phyloP scores from a whole-genome alignment of 23 tunicate genomes.

The Trididemnum miniatum region DNA sequence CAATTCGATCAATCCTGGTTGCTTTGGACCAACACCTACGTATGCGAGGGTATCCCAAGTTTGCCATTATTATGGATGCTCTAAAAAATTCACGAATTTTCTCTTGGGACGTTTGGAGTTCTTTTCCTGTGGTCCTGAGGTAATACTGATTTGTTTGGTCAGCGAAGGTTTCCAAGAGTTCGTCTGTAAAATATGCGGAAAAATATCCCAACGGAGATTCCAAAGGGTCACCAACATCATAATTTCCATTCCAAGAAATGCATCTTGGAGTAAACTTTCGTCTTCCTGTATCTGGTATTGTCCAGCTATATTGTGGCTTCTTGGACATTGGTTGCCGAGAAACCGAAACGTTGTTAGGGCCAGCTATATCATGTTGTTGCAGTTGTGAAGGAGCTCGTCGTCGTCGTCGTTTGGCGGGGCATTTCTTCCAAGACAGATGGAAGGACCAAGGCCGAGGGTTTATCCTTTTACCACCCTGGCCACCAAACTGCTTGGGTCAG shows the following conservation, averaged over 20 bases:
- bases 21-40: background rate
- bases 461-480: too few relatives aligned
- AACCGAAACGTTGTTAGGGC: too few relatives aligned
- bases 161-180: background rate
- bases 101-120: background rate
- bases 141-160: conserved; percentile 6
- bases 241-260: background rate
- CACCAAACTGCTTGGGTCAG: too few relatives aligned
- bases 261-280: background rate
- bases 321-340: too few relatives aligned
- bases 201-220: conserved; percentile 5
- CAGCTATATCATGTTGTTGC: too few relatives aligned
- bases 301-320: background rate
- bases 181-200: background rate
- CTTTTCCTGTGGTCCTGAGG: conserved; percentile 1
- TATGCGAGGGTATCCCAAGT: conserved; percentile 9
- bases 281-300: background rate
- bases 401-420: too few relatives aligned
- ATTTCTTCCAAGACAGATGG: too few relatives aligned
- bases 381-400: too few relatives aligned
- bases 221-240: background rate
- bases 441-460: too few relatives aligned
- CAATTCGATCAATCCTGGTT: background rate
- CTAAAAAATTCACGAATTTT: conserved; percentile 22
- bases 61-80: background rate